Evolutionary conservation across 1,140 invertebrate species (phyloP).

Genomic region (Drosophila ambigua): DNA sequence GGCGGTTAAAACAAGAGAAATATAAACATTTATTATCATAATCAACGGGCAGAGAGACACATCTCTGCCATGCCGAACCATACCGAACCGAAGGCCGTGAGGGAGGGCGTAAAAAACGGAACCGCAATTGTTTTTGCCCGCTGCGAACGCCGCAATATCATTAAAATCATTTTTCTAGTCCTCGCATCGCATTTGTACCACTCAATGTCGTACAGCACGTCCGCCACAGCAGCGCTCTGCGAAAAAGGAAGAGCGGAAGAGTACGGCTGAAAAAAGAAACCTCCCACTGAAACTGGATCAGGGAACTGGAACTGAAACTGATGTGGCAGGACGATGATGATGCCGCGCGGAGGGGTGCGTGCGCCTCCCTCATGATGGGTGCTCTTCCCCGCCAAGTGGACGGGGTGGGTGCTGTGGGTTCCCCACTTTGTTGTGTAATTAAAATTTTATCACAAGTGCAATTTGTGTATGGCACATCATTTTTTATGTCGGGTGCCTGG

Average conservation of each 20-base stretch:
- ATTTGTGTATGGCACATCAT: conserved; percentile 68
- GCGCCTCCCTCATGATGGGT: too few species aligned
- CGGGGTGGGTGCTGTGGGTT: not conserved
- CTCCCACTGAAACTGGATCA: conserved; percentile 1
- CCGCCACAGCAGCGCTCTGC: conserved; percentile 70
- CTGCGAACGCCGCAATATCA: conserved; percentile 80
- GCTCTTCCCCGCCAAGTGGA: too few species aligned
- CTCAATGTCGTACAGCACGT: conserved; percentile 73
- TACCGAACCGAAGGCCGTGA: conserved; percentile 75
- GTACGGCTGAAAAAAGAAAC: not conserved
- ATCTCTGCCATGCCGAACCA: conserved; percentile 30
- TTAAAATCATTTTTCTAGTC: conserved; percentile 82
- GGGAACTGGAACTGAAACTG: conserved; percentile 14
- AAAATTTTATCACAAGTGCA: conserved; percentile 79
- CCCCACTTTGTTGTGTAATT: conserved; percentile 69
- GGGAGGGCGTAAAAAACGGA: conserved; percentile 80
- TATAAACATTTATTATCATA: conserved; percentile 62
- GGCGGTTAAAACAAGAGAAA: conserved; percentile 10
- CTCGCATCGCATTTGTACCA: conserved; percentile 83
- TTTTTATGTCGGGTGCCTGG: conserved; percentile 59
- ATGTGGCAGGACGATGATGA: not conserved
- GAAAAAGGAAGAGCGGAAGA: conserved; percentile 5
- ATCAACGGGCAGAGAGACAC: conserved; percentile 23
- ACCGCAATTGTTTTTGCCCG: conserved; percentile 76
- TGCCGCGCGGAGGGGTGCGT: too few species aligned